phyloP scores from a whole-genome alignment of 2,888 invertebrate species.

The Oeneis ivallda region DNA sequence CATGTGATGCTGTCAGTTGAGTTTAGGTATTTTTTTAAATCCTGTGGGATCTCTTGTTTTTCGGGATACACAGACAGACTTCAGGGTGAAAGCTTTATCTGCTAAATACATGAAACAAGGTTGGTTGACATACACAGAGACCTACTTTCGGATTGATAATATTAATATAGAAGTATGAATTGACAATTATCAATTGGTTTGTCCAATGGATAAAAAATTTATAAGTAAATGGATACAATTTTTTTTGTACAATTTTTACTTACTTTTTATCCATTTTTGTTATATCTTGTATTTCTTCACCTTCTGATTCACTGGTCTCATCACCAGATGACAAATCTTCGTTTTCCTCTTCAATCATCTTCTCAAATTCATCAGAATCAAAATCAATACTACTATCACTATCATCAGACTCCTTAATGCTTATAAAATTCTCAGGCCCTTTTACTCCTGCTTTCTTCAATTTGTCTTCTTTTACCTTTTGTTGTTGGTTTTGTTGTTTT shows the following conservation, averaged over 20 bases:
- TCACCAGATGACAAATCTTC: conserved; percentile 45
- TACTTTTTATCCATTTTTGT: background rate
- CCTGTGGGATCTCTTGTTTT: too few relatives aligned
- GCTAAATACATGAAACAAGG: too few relatives aligned
- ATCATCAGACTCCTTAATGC: conserved; percentile 51
- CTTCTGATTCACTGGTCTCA: conserved; percentile 41
- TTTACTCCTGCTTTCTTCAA: conserved; percentile 56
- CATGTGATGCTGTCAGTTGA: too few relatives aligned
- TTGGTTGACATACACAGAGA: too few relatives aligned
- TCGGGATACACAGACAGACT: too few relatives aligned
- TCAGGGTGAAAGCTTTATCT: too few relatives aligned
- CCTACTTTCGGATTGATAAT: too few relatives aligned
- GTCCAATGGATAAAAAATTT: too few relatives aligned
- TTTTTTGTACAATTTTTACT: background rate
- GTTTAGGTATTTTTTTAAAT: too few relatives aligned
- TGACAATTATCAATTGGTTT: background rate
- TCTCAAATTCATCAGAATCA: conserved; percentile 71
- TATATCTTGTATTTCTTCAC: conserved; percentile 12
- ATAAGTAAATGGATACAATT: too few relatives aligned
- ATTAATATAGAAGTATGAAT: background rate
- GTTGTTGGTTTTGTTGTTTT: conserved; percentile 52
- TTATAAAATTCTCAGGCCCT: conserved; percentile 57
- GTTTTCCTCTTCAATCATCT: conserved; percentile 52
- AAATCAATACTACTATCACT: conserved; percentile 59
- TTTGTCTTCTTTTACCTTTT: conserved; percentile 50